These are phyloP conservation scores for Terrapene triunguis DNA, from an alignment of 2,113 vertebrate species.

Conservation along the genomic window DNA sequence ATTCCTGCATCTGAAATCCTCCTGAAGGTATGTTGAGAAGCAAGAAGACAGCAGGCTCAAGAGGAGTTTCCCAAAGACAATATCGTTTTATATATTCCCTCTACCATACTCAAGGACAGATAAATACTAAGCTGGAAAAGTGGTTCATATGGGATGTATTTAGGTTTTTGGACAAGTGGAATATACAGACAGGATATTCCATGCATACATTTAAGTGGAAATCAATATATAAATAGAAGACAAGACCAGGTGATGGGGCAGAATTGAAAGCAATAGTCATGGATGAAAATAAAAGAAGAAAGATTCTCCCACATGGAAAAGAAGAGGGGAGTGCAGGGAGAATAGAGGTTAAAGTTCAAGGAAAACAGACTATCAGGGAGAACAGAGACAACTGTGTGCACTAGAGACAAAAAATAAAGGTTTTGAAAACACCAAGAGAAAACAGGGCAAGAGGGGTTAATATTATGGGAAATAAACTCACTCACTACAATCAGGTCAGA, in stretches of 20 bases:
- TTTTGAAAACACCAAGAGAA: neutral
- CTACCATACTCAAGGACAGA: conserved; percentile 35
- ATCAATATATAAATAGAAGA: neutral
- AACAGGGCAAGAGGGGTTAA: neutral
- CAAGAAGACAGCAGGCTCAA: conserved; percentile 17
- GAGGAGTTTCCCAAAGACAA: conserved; percentile 42
- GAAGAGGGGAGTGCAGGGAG: neutral
- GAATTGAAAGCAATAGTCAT: neutral
- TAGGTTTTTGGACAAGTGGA: conserved; percentile 28
- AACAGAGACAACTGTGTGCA: neutral
- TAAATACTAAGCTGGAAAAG: conserved; percentile 33
- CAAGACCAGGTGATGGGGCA: neutral
- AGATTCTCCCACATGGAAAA: neutral
- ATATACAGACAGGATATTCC: conserved; percentile 21
- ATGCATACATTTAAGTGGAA: neutral
- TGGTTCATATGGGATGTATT: conserved; percentile 3
- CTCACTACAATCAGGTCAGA: neutral
- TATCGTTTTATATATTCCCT: conserved; percentile 55
- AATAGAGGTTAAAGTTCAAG: neutral
- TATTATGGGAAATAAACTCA: neutral
- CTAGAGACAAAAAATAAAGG: neutral
- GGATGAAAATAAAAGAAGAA: neutral
- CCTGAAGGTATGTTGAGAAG: neutral
- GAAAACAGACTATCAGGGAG: neutral
- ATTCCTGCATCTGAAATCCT: conserved; percentile 10